phyloP scores from a whole-genome alignment of 2,113 vertebrate species.

The Cololabis saira region DNA sequence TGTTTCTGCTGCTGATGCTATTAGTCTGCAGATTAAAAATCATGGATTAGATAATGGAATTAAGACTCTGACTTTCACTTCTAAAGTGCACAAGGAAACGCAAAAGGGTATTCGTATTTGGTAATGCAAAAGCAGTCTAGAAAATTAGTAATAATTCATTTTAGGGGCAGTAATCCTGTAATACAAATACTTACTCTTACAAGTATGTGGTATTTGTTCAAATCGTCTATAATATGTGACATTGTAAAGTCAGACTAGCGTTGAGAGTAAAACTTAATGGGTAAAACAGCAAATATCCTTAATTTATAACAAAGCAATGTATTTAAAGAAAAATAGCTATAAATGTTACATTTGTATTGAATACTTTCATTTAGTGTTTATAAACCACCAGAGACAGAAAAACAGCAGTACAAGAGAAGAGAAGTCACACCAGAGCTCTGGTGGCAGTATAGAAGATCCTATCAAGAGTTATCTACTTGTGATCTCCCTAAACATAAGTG shows the following conservation, averaged over 20 bases:
- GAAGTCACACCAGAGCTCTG: constrained; percentile 17
- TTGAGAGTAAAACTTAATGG: constrained; percentile 14
- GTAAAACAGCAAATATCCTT: constrained; percentile 19
- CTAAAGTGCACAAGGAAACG: too few relatives aligned
- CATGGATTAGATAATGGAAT: too few relatives aligned
- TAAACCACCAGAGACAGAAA: constrained; percentile 14
- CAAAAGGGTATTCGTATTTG: too few relatives aligned
- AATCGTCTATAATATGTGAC: constrained; percentile 31
- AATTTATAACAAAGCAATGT: constrained; percentile 13
- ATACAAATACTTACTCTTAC: too few relatives aligned
- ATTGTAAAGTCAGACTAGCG: constrained; percentile 16
- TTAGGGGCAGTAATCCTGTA: too few relatives aligned
- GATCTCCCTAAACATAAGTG: constrained; percentile 59
- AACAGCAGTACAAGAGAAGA: constrained; percentile 5
- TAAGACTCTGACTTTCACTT: too few relatives aligned
- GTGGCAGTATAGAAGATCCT: constrained; percentile 49
- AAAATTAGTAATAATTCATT: too few relatives aligned
- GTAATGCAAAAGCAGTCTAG: too few relatives aligned
- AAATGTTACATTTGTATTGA: background rate
- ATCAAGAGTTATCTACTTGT: constrained; percentile 54
- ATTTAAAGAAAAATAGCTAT: background rate
- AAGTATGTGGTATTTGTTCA: constrained; percentile 53
- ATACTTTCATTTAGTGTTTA: constrained; percentile 9
- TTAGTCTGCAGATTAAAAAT: too few relatives aligned
- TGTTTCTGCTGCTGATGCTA: too few relatives aligned